A percentile compares a stretch with the other conserved stretches of the same genome.
Evolutionary conservation across 2,888 invertebrate species (phyloP).

Genomic region (Eristalis tenax): DNA sequence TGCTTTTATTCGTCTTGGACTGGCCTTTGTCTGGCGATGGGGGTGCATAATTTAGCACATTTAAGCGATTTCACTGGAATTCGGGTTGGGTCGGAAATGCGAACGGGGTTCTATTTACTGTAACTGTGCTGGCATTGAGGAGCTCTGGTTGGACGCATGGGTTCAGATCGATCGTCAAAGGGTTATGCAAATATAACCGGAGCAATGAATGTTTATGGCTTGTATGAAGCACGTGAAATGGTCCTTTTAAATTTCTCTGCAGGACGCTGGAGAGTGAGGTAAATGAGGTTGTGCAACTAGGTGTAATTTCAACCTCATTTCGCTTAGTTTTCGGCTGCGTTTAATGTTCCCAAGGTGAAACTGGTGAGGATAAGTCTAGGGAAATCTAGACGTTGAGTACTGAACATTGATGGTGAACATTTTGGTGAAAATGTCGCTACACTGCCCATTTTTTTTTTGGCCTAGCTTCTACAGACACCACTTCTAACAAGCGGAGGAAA

Average conservation of each 20-base stretch:
- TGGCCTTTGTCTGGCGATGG: neutral
- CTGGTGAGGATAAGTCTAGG: too few species aligned
- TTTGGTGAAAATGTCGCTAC: too few species aligned
- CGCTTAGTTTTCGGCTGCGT: too few species aligned
- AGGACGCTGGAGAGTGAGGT: too few species aligned
- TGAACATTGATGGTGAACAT: too few species aligned
- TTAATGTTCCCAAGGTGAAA: too few species aligned
- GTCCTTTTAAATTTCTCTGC: neutral
- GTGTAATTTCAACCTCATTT: too few species aligned
- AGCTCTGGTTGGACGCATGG: neutral
- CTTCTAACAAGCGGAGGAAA: too few species aligned
- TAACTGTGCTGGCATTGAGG: neutral
- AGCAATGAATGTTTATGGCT: neutral
- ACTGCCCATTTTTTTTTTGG: too few species aligned
- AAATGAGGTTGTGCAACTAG: too few species aligned
- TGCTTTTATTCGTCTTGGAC: conserved; percentile 11
- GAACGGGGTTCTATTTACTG: conserved; percentile 9
- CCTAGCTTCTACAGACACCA: too few species aligned
- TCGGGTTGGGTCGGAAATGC: neutral
- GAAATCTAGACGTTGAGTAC: too few species aligned
- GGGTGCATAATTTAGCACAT: conserved; percentile 26
- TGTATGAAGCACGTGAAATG: neutral
- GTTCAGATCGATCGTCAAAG: neutral
- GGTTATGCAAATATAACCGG: neutral
- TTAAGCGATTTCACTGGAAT: conserved; percentile 12